Conservation (phyloP, 2,113 vertebrate species). For the Eidolon helvum region DNA sequence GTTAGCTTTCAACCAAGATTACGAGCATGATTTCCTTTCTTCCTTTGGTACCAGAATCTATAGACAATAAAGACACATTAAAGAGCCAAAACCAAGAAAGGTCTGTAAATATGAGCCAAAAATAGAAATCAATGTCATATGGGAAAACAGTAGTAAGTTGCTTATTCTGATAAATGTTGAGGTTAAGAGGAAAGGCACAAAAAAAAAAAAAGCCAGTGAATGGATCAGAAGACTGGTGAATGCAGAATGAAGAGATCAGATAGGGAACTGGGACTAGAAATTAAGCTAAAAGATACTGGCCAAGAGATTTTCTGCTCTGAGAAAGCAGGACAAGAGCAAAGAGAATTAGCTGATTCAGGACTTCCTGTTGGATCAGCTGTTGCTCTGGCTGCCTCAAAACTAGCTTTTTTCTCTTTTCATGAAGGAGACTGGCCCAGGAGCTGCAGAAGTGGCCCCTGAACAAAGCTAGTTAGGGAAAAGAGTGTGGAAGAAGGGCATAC, state of each 20-base stretch:
- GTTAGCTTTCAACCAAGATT: conserved; percentile 11
- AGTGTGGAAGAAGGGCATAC: neutral
- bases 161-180: neutral
- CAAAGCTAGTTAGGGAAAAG: neutral
- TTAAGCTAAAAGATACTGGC: neutral
- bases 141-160: neutral
- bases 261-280: neutral
- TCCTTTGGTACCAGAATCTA: neutral
- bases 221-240: neutral
- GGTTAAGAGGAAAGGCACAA: neutral
- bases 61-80: neutral
- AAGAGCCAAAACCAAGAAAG: neutral
- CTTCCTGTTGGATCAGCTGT: neutral
- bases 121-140: neutral
- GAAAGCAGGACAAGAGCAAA: neutral
- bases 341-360: neutral
- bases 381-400: neutral
- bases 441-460: neutral
- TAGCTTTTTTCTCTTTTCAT: neutral
- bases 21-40: neutral
- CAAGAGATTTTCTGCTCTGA: neutral
- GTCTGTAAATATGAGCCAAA: neutral
- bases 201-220: neutral
- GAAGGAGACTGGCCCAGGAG: neutral
- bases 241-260: neutral